These are phyloP conservation scores for Epistrophe eligans DNA, from an alignment of 2,888 invertebrate genomes.

Conservation along the genomic window DNA sequence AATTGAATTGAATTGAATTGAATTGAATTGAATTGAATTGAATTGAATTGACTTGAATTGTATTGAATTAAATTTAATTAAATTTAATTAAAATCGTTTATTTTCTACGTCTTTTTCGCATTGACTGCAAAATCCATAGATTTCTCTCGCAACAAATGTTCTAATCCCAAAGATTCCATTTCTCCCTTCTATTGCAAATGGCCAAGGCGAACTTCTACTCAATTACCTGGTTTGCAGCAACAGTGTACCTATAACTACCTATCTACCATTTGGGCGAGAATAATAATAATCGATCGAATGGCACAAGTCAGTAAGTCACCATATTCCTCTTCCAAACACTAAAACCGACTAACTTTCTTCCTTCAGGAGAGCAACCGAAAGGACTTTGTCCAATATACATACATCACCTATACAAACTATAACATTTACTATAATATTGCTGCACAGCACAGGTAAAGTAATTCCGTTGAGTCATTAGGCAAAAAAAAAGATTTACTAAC, in stretches of 20 bases:
- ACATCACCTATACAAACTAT: neutral
- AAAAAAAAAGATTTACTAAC: slow-evolving; percentile 73
- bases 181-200: slow-evolving; percentile 25
- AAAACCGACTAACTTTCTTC: slow-evolving; percentile 9
- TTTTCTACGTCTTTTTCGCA: neutral
- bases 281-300: slow-evolving; percentile 72
- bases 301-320: slow-evolving; percentile 63
- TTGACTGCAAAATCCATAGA: neutral
- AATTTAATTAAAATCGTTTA: no score
- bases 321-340: slow-evolving; percentile 39
- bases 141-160: slow-evolving; percentile 7
- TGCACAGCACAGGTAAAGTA: slow-evolving; percentile 40
- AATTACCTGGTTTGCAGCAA: slow-evolving; percentile 59
- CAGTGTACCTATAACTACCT: neutral
- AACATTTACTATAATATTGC: neutral
- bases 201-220: slow-evolving; percentile 21
- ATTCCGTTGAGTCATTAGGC: slow-evolving; percentile 73
- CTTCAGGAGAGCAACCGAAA: neutral
- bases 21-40: no score
- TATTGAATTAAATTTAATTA: no score
- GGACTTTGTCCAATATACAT: neutral
- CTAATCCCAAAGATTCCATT: slow-evolving; percentile 49
- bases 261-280: slow-evolving; percentile 43
- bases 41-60: no score
- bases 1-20: no score